These are phyloP conservation scores for Pitta sordida DNA, from an alignment of 2,113 vertebrate genomes.

Conservation along the genomic window DNA sequence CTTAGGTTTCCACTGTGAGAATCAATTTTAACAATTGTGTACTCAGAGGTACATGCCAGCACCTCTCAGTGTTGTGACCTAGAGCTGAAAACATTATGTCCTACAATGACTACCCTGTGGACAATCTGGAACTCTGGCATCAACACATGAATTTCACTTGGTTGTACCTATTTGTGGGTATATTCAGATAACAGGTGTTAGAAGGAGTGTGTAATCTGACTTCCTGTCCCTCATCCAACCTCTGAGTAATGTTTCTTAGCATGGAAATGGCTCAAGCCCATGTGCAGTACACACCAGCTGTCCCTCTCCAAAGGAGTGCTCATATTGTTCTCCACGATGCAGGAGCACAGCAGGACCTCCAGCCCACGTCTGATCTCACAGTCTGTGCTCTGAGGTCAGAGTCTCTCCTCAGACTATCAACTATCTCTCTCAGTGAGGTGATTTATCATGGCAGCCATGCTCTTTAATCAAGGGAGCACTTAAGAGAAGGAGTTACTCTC, in stretches of 20 bases:
- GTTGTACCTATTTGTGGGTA: not conserved
- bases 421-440: not conserved
- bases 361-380: not conserved
- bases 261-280: not conserved
- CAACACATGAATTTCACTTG: not conserved
- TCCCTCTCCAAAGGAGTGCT: not conserved
- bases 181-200: not conserved
- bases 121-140: not conserved
- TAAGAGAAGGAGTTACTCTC: not conserved
- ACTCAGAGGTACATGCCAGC: not conserved
- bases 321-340: not conserved
- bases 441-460: not conserved
- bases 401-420: not conserved
- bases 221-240: not conserved
- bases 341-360: not conserved
- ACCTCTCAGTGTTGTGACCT: too few species aligned
- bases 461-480: not conserved
- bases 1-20: not conserved
- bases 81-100: accelerated
- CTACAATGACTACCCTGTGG: not conserved
- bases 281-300: not conserved
- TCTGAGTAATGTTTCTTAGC: not conserved
- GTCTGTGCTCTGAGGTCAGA: not conserved
- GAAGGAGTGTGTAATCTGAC: not conserved
- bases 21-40: accelerated